Base-by-base conservation (phyloP, 2,113 vertebrate species). In the Alligator mississippiensis region DNA sequence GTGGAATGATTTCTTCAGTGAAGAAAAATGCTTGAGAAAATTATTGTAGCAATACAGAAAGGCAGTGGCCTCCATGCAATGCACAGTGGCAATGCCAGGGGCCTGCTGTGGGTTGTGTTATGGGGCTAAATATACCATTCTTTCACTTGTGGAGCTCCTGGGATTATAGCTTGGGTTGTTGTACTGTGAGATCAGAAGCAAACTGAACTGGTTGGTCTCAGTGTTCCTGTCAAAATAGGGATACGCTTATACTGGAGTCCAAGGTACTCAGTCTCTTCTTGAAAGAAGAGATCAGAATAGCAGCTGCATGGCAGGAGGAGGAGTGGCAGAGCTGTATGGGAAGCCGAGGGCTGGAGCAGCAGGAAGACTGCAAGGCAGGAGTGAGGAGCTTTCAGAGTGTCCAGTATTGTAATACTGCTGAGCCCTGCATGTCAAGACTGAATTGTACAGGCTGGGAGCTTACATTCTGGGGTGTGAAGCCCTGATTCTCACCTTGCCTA, bases 11-110 rank as follows among this genome's bases (percentile, higher is more conserved):
- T 75, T 38, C 70, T 68, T 64, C 3, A 2, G 1, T 89, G 27
- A 78, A 77, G 80, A 82, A 82, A 94, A 93, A 38, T 86, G 82
- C 47, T 92, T 12, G 38, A 24, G n/a, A 83, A 93, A 87, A 80
- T 87, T 90, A 64, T 94, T 92, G 54, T 90, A 96, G 89, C 64
- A 89, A 81, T 88, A 30, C 5, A 90, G 85, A 90, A 93, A 80
- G 96, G 89, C 78, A 10, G 90, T 68, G 27, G 80, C 81, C 93
- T 79, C 61, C 90, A 64, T 76, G 57, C 54, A 64, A 75, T 5
- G 63, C 80, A 92, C 95, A 84, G 66, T 11, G 2, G 11, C 77
- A 87, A 77, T 75, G 59, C 30, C 6, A 2, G 75, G 66, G 57
- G 78, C 92, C 70, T 85, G 63, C 64, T 1, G 68, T 2, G 18